Evolutionary conservation across 2,113 vertebrate species (phyloP).

Genomic region (Catharus fuscescens): DNA sequence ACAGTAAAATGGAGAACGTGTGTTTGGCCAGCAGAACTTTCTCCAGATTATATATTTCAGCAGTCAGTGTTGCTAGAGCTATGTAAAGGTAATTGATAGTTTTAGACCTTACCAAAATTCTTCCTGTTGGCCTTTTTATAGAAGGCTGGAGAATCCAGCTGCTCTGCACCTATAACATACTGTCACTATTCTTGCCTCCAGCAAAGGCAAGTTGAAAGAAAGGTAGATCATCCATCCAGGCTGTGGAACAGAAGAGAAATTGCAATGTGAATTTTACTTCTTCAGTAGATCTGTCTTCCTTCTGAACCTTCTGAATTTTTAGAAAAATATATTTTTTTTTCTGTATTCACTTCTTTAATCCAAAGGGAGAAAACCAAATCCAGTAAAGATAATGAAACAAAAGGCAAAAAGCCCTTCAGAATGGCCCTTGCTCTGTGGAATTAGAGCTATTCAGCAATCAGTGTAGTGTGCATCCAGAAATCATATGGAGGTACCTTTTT

Average conservation of each 20-base stretch:
- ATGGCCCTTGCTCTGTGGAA: not conserved
- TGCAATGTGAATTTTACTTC: conserved; percentile 7
- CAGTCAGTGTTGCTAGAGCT: conserved; percentile 13
- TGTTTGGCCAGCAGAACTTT: conserved; percentile 42
- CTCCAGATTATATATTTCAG: conserved; percentile 31
- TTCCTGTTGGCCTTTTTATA: conserved; percentile 52
- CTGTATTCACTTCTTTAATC: not conserved
- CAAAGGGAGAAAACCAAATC: not conserved
- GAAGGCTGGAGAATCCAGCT: conserved; percentile 47
- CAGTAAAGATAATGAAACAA: not conserved
- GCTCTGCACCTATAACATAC: conserved; percentile 41
- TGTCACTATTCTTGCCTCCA: conserved; percentile 50
- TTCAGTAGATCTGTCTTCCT: conserved; percentile 10
- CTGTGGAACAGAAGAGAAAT: conserved; percentile 17
- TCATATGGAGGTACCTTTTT: not conserved
- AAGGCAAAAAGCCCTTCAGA: not conserved
- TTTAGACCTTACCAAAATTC: conserved; percentile 53
- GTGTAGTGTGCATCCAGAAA: not conserved
- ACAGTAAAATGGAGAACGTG: conserved; percentile 10
- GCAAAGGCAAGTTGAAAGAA: conserved; percentile 60
- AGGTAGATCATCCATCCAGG: conserved; percentile 46
- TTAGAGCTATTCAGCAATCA: not conserved
- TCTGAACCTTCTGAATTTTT: not conserved
- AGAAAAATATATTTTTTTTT: not conserved
- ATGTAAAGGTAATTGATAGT: conserved; percentile 61